Evolutionary conservation across 2,888 invertebrate genomes (phyloP), one percentile per base, ranked within the genome.

Genomic region (Stenodera caucasica): DNA sequence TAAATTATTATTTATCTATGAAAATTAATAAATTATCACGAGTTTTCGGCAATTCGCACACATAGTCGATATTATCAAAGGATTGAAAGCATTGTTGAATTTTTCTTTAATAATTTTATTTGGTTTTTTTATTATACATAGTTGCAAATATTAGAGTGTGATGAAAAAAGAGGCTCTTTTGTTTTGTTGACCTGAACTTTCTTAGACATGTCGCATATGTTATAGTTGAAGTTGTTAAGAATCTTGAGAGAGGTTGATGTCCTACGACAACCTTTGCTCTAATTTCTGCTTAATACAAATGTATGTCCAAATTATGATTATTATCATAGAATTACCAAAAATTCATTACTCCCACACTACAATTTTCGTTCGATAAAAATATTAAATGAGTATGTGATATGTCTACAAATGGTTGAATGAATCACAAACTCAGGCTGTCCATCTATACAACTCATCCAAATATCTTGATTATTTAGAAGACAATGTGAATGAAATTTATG

Each of bases 191-290:
- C 26, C 21, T 51, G 51, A 54, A 56, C 37, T 51, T 49, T 56
- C 45, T 35, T 26, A 45, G 23, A 57, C 52, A 30, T 54, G 59
- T 55, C 59, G 53, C 58, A 63, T 63, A 54, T 51, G 57, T 63
- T 57, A 58, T 61, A 51, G 51, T 55, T 52, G 32, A 26, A 29
- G 49, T 51, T 55, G 55, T 51, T 40, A 51, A 11, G 29, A 18
- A 29, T 53, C 23, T 35, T 21, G 7, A 9, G 4, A 9, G 55
- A 63, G 61, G 64, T 64, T 58, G 61, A 53, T 55, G 64, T 40
- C 61, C 60, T 58, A 33, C 7, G 26, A 49, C 58, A 58, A 61
- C 58, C 64, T 60, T 60, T 63, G 58, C 57, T 63, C 60, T 49
- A 57, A 54, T 60, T 63, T 63, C 49, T 60, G 63, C 63, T 57